Evolutionary conservation across 2,888 invertebrate genomes (phyloP), one percentile per base, ranked within the genome.

Genomic region (Saturnia pavonia): DNA sequence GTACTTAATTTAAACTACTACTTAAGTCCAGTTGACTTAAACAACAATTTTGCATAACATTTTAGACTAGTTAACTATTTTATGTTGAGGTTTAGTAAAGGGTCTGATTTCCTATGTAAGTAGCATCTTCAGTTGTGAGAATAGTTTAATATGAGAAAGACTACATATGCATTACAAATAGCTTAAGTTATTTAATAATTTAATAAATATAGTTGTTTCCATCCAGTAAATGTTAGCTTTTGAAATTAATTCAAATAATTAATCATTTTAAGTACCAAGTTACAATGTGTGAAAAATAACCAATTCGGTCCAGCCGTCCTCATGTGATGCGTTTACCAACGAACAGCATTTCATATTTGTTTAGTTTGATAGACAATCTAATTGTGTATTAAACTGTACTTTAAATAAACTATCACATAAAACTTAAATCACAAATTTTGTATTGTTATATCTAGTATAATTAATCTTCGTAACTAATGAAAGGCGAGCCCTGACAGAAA

Each of bases 61-160:
- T 34, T 34, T 34, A 34, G 34, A 34, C 6, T 51, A 51, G 27
- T 34, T 8, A 40, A 48, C n/a, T 48, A 27, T 68, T 45, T 48
- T 68, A 67, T 68, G 11, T 11, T 51, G 60, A 51, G 60, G 12
- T 65, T 40, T 57, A 12, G 68, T 69, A 51, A 42, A 34, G 34
- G 71, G 45, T 68, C 71, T 71, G 14, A 70, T 78, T 72, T 74
- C 74, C 73, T 67, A 73, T 72, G n/a, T 48, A 68, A 25, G 12
- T 34, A 16, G 48, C 48, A 48, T 27, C 16, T 4, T 57, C 11
- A 22, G 12, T 57, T 57, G 8, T 57, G 11, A 57, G 57, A 19
- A 16, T 19, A 19, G 9, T 19, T 19, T 7, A 12, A 60, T 25
- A 60, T 27, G 25, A 6, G 57, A 57, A 57, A 57, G 51, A 57